phyloP scores from a whole-genome alignment of 2,113 vertebrate genomes.

The Notiomystis cincta region DNA sequence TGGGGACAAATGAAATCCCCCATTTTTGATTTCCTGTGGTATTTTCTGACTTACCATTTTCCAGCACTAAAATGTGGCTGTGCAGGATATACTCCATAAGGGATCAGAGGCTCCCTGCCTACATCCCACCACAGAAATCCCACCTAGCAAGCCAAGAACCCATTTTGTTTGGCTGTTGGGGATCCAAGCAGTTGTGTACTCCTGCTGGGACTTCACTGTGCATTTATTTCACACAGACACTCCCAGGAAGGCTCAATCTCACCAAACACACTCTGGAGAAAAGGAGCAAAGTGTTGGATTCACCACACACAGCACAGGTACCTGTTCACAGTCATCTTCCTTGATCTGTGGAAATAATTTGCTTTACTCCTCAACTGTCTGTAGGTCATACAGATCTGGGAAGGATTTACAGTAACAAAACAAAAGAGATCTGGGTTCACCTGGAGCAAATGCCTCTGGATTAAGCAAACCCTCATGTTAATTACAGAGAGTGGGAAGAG shows the following conservation, averaged over 20 bases:
- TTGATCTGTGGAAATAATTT: neutral
- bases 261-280: accelerated
- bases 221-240: neutral
- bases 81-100: accelerated
- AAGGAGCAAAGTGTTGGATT: neutral
- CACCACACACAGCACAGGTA: neutral
- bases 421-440: constrained; percentile 47
- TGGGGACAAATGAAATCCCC: neutral
- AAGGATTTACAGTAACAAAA: constrained; percentile 64
- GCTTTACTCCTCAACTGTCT: neutral
- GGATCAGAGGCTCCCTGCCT: neutral
- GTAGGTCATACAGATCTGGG: constrained; percentile 45
- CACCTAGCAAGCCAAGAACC: neutral
- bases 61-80: accelerated
- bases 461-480: constrained; percentile 79
- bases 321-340: neutral
- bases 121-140: neutral
- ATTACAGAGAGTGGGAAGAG: constrained; percentile 79
- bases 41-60: neutral
- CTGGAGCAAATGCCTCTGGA: constrained; percentile 77
- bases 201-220: neutral
- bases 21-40: accelerated
- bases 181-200: neutral
- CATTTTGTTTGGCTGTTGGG: neutral
- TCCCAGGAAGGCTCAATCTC: neutral